These are phyloP conservation scores for Hippocampus kuda DNA, from an alignment of 2,797 vertebrate species.

Conservation along the genomic window DNA sequence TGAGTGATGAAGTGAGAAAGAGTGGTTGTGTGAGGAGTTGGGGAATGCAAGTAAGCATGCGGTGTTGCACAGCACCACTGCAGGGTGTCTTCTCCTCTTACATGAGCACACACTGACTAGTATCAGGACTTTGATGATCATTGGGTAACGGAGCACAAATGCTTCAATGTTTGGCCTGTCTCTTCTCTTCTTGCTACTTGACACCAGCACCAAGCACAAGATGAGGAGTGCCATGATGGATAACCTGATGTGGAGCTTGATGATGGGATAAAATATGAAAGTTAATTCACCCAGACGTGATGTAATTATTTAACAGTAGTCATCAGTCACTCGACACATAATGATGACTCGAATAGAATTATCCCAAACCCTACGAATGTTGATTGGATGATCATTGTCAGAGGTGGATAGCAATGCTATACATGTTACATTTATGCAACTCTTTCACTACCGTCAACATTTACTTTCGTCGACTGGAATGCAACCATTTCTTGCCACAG, in stretches of 20 bases:
- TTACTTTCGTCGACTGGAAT: too few relatives aligned
- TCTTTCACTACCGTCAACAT: too few relatives aligned
- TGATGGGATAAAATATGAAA: neutral
- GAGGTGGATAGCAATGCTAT: too few relatives aligned
- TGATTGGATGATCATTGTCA: too few relatives aligned
- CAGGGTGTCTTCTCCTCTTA: conserved; percentile 29
- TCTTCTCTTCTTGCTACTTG: neutral
- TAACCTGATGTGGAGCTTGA: neutral
- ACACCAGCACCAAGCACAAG: neutral
- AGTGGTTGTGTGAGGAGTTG: conserved; percentile 24
- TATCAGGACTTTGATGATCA: neutral
- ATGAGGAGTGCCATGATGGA: neutral
- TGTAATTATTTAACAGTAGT: neutral
- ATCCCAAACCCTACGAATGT: neutral
- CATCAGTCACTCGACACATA: neutral
- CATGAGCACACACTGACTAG: conserved; percentile 20
- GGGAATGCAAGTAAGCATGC: conserved; percentile 26
- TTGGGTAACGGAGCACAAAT: neutral
- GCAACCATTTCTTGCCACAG: too few relatives aligned
- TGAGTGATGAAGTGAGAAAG: conserved; percentile 36
- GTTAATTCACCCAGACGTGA: too few relatives aligned
- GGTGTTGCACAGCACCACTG: conserved; percentile 21
- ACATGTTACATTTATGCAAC: too few relatives aligned
- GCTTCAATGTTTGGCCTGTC: neutral
- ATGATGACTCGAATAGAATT: neutral